Evolutionary conservation across 2,113 vertebrate genomes (phyloP).

Genomic region (Syngnathus typhle): DNA sequence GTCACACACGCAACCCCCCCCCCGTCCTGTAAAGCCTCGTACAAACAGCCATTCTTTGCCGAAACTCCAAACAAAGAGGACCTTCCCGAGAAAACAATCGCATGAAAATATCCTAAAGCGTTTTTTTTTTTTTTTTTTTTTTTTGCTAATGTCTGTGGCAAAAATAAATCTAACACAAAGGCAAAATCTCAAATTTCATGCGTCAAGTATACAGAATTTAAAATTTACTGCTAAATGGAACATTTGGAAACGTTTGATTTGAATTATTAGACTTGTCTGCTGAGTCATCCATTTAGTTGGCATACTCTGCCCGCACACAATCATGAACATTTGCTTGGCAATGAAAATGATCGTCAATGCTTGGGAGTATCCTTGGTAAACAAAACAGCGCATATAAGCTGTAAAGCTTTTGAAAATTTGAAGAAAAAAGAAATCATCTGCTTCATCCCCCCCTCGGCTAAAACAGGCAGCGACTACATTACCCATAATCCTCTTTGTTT

Average conservation of each 20-base stretch:
- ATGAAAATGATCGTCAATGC: too few relatives aligned
- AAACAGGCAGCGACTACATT: background rate
- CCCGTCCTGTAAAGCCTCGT: background rate
- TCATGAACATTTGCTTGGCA: too few relatives aligned
- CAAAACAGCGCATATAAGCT: slow-evolving; percentile 2
- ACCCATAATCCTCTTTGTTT: slow-evolving; percentile 18
- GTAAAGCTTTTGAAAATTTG: slow-evolving; percentile 5
- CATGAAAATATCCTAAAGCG: background rate
- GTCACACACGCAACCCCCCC: background rate
- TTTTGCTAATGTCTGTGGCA: too few relatives aligned
- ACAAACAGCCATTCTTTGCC: background rate
- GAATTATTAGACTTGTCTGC: background rate
- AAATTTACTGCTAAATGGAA: too few relatives aligned
- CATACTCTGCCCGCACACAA: background rate
- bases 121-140: background rate
- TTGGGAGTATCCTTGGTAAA: background rate
- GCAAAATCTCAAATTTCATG: too few relatives aligned
- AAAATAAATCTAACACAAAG: too few relatives aligned
- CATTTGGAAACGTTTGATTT: too few relatives aligned
- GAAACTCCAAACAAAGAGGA: background rate
- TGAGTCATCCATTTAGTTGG: background rate
- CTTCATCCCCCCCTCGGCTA: background rate
- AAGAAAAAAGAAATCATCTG: background rate
- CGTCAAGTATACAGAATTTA: too few relatives aligned
- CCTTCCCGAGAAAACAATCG: background rate